phyloP scores from a whole-genome alignment of 2,888 invertebrate genomes.

The Melanotus villosus region DNA sequence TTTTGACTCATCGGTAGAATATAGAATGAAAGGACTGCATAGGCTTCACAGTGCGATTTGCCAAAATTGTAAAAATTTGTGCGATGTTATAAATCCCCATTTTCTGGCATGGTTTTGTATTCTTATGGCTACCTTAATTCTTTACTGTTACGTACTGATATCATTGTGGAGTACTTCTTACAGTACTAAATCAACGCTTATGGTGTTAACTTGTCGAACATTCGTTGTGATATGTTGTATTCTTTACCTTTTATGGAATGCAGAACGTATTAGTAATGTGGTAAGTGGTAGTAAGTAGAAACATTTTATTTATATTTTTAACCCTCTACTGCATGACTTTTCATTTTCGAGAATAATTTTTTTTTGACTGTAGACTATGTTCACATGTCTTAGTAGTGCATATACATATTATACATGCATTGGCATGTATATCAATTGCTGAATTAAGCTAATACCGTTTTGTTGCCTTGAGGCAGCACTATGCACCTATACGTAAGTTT shows the following conservation, averaged over 20 bases:
- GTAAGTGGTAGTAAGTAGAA: too few relatives aligned
- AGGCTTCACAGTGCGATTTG: constrained; percentile 5
- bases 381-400: too few relatives aligned
- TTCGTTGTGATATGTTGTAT: background rate
- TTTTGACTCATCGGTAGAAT: background rate
- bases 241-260: background rate
- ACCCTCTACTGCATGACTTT: too few relatives aligned
- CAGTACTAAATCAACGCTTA: background rate
- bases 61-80: background rate
- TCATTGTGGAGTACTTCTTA: background rate
- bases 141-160: constrained; percentile 20
- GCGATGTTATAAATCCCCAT: background rate
- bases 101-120: constrained; percentile 20
- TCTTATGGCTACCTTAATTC: constrained; percentile 5
- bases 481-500: too few relatives aligned
- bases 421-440: too few relatives aligned
- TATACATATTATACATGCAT: too few relatives aligned
- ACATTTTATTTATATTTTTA: too few relatives aligned
- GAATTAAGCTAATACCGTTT: too few relatives aligned
- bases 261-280: background rate
- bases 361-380: too few relatives aligned
- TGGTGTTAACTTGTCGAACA: constrained; percentile 11
- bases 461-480: too few relatives aligned
- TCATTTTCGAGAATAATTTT: too few relatives aligned
- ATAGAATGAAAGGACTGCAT: constrained; percentile 1